Evolutionary conservation across 2,888 invertebrate genomes (phyloP), one percentile per base, ranked within the genome.

Genomic region (Orgyia antiqua): DNA sequence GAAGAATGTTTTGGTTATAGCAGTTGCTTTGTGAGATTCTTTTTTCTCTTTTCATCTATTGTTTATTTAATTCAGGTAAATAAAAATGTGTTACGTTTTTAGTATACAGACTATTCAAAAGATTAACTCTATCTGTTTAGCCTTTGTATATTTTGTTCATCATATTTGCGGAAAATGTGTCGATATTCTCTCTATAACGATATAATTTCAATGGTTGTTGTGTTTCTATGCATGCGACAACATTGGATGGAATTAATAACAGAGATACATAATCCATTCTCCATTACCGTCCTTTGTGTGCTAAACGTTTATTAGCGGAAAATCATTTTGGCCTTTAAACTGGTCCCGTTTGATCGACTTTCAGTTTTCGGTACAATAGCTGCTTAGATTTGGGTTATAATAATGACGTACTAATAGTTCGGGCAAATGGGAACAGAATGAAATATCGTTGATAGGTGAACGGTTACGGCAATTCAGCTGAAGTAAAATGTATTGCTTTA

Each of bases 261-360:
- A 47, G 53, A 55, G 43, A 58, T 44, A 45, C 42, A 58, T 58
- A 58, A 60, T 60, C 55, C 58, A 57, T 65, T 61, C 61, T 56
- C 56, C 53, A 63, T 58, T 62, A 57, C 40, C 50, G 52, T 58
- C 68, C 70, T 70, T 69, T 72, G 69, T 68, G 61, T 37, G 51
- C 46, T 59, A 54, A 62, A 58, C 58, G 61, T 54, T 58, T 64
- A 67, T 67, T 68, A 65, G 56, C 53, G 51, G 58, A 50, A 65
- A 68, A 68, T 68, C 51, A 65, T 68, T 69, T 47, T 62, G 51
- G 56, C 51, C 52, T 55, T 58, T 51, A 51, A 51, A 54, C 57
- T 37, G 45, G 39, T 42, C 47, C 39, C 54, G 36, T 47, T 48
- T 42, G 48, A 56, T 61, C 43, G 51, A 52, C 53, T 62, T 51